Base-by-base conservation (phyloP, 2,797 vertebrate genomes). In the Eptatretus atami region DNA sequence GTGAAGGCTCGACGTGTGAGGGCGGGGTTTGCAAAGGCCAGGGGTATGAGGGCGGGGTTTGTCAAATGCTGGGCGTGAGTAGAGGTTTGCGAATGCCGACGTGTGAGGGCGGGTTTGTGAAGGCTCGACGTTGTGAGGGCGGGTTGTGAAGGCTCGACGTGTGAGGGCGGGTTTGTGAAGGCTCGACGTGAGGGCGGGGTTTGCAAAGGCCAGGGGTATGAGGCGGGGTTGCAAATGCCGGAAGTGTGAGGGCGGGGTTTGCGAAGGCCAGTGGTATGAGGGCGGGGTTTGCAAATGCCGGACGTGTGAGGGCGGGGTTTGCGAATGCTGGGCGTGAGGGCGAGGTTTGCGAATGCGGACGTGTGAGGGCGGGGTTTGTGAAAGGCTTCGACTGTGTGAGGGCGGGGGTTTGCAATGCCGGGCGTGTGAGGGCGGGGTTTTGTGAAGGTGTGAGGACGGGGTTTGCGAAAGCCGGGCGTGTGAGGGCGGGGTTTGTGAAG, bases 301-400 rank as follows among this genome's bases (percentile, higher is more conserved):
- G 63, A 9, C 15, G 19, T 31, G 11, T 3, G 63, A 63, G n/a
- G 63, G 24, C 11, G 13, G 54, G 10, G 6, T 13, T 14, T 24
- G 57, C 63, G 52, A 5, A 53, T 63, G 67, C 54, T 64, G 65
- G 44, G 15, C 53, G 64, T n/a, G n/a, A n/a, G n/a, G n/a, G n/a
- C n/a, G 63, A 6, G 64, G 53, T 31, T 54, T 19, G 31, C 14
- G 53, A 66, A 64, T 63, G 65, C 25, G 13, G 64, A 63, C 52
- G 64, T 14, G 15, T 63, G 65, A 64, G 65, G 12, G 31, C 10
- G 65, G 69, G 67, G 64, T 68, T 67, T 68, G 69, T 66, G 65
- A 70, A 70, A 70, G 10, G 63, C 69, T n/a, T n/a, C 67, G 65
- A 66, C 8, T n/a, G 65, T 19, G 63, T 31, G 15, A 6, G 65